These are phyloP conservation scores for Trialeurodes vaporariorum DNA, from an alignment of 1,140 invertebrate species.

Conservation along the genomic window DNA sequence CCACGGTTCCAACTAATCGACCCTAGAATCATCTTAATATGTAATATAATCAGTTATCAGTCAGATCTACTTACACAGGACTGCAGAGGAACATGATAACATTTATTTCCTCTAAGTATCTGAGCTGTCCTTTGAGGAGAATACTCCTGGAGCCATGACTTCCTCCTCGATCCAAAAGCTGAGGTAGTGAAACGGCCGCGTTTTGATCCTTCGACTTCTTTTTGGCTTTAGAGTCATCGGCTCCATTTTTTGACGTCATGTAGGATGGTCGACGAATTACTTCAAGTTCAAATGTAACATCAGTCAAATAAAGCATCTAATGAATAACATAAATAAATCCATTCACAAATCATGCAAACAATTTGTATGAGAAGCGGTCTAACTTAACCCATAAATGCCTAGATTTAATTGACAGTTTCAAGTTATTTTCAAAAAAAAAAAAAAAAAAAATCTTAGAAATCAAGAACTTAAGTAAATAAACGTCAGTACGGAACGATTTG, in stretches of 20 bases:
- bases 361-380: no score
- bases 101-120: conserved; percentile 62
- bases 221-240: conserved; percentile 8
- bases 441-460: no score
- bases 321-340: conserved; percentile 12
- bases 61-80: conserved; percentile 52
- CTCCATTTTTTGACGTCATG: conserved; percentile 22
- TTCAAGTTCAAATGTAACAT: conserved; percentile 64
- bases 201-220: conserved; percentile 19
- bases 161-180: conserved; percentile 41
- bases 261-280: conserved; percentile 40
- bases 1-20: no score
- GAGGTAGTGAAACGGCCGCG: conserved; percentile 16
- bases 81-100: conserved; percentile 72
- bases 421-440: no score
- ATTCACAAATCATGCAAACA: no score
- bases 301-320: conserved; percentile 55
- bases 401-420: no score
- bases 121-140: conserved; percentile 73
- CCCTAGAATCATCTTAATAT: no score
- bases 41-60: not conserved
- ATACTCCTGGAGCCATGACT: conserved; percentile 58
- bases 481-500: no score
- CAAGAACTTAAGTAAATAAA: no score
- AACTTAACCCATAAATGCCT: no score